A percentile compares a stretch with the other conserved stretches of the same genome.
Conservation (phyloP, 2,797 vertebrate species). For the Myotis myotis region DNA sequence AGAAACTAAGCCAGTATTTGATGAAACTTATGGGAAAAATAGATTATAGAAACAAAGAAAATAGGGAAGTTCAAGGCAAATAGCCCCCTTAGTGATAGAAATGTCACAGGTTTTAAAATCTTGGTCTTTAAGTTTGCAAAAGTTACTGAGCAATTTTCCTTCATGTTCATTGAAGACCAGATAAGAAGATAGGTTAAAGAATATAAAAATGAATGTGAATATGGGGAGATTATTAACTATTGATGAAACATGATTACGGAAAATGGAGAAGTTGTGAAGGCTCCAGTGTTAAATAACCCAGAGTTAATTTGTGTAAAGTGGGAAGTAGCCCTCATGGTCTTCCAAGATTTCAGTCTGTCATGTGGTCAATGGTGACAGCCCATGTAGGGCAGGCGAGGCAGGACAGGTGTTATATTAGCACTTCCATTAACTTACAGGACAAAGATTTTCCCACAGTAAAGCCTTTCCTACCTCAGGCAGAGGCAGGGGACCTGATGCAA, state of each 20-base stretch:
- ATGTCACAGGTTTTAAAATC: neutral
- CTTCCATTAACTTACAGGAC: neutral
- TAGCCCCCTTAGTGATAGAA: neutral
- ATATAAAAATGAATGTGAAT: neutral
- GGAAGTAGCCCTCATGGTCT: neutral
- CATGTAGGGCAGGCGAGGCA: rapidly evolving
- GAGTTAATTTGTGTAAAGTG: neutral
- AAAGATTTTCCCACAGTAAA: neutral
- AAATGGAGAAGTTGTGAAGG: neutral
- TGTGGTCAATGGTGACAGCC: neutral
- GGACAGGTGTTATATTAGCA: neutral
- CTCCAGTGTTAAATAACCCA: neutral
- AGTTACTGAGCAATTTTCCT: neutral
- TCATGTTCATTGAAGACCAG: neutral
- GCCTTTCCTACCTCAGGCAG: neutral
- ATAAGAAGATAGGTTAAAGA: neutral
- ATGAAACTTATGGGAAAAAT: neutral
- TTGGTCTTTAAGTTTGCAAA: neutral
- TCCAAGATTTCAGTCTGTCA: neutral
- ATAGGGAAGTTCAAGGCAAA: neutral
- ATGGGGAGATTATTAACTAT: neutral
- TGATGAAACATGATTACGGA: neutral
- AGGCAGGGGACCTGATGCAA: neutral
- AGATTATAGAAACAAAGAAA: neutral
- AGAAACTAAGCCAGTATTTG: neutral